phyloP scores from a whole-genome alignment of 2,888 invertebrate genomes.

The Eristalinus aeneus region DNA sequence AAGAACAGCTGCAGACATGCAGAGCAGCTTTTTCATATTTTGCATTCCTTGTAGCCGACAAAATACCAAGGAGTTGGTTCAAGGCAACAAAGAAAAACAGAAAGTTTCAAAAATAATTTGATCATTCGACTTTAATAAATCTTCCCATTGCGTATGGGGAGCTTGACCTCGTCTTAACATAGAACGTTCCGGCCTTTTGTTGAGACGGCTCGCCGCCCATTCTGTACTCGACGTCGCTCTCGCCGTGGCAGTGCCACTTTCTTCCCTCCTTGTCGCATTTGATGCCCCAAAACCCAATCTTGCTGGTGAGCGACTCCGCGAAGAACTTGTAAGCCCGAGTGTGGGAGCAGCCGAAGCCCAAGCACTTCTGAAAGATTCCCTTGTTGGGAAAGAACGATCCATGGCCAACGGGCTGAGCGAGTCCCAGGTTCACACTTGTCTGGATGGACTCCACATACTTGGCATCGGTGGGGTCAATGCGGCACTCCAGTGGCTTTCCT shows the following conservation, averaged over 20 bases:
- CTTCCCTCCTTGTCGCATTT: slow-evolving; percentile 74
- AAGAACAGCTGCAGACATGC: too few species aligned
- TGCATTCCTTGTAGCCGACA: too few species aligned
- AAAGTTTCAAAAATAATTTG: not conserved
- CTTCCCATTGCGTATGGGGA: slow-evolving; percentile 77
- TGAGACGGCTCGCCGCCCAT: slow-evolving; percentile 80
- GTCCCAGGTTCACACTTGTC: slow-evolving; percentile 79
- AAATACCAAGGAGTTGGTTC: too few species aligned
- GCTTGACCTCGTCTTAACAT: slow-evolving; percentile 75
- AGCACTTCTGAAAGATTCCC: slow-evolving; percentile 79
- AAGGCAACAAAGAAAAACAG: not conserved
- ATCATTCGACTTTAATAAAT: slow-evolving; percentile 15
- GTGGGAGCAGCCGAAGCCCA: slow-evolving; percentile 78
- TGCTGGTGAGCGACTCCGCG: slow-evolving; percentile 77
- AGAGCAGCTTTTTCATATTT: too few species aligned
- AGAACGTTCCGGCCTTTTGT: slow-evolving; percentile 78
- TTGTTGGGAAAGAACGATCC: slow-evolving; percentile 81
- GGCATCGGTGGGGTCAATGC: slow-evolving; percentile 79
- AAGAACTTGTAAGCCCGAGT: slow-evolving; percentile 78
- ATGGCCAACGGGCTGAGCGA: slow-evolving; percentile 77
- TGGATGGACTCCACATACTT: slow-evolving; percentile 80
- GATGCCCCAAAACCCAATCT: slow-evolving; percentile 77
- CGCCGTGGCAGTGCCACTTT: slow-evolving; percentile 74
- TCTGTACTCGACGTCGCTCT: slow-evolving; percentile 75
- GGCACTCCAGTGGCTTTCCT: slow-evolving; percentile 74